These are phyloP conservation scores for Todus mexicanus DNA, from an alignment of 2,797 vertebrate genomes.

Conservation along the genomic window DNA sequence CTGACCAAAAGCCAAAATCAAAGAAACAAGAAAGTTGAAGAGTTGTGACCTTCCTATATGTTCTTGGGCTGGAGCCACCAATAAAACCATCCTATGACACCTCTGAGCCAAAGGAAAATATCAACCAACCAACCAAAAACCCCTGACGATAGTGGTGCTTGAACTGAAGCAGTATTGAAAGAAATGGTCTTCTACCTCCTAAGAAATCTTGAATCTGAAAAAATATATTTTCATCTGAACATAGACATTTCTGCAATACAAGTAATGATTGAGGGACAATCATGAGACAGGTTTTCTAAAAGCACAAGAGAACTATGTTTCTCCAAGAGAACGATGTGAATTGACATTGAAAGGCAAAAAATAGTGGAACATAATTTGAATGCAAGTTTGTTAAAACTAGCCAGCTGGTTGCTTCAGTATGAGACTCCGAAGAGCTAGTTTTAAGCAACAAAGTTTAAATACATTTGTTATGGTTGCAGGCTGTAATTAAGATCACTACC, in stretches of 20 bases:
- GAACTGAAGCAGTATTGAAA: background rate
- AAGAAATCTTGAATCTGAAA: background rate
- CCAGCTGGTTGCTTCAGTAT: background rate
- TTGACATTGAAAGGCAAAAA: background rate
- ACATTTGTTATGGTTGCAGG: background rate
- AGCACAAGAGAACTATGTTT: background rate
- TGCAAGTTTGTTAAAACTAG: background rate
- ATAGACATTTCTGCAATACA: background rate
- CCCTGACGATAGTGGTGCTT: background rate
- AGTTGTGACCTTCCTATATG: background rate
- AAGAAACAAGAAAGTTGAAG: background rate
- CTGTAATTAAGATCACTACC: background rate
- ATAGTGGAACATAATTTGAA: background rate
- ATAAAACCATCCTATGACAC: background rate
- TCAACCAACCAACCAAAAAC: no score
- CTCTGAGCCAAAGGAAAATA: background rate
- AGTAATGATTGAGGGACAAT: background rate
- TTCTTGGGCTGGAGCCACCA: background rate
- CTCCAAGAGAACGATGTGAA: background rate
- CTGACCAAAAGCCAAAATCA: background rate
- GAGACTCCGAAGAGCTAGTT: background rate
- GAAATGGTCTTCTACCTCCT: background rate
- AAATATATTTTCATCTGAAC: background rate
- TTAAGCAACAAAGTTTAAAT: background rate
- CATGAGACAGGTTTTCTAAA: background rate